Evolutionary conservation across 1,140 invertebrate genomes (phyloP).

Genomic region (Drosophila busckii): DNA sequence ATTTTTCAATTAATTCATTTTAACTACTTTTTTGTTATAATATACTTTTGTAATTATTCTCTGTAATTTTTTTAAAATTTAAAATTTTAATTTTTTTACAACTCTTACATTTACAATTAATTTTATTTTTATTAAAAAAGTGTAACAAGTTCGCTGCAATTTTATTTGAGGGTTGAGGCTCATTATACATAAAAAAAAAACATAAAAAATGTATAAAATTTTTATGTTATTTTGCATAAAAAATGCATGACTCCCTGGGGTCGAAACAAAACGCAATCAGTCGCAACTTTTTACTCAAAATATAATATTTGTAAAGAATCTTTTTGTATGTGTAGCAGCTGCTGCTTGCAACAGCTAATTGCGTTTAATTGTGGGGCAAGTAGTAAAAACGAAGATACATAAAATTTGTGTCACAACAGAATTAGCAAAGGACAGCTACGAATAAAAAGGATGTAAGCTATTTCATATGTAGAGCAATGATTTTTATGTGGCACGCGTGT

Average conservation of each 20-base stretch:
- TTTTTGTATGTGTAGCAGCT: constrained; percentile 53
- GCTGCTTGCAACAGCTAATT: constrained; percentile 37
- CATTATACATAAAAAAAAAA: constrained; percentile 52
- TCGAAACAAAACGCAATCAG: constrained; percentile 4
- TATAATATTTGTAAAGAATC: constrained; percentile 48
- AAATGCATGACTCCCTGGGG: constrained; percentile 35
- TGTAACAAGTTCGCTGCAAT: too few relatives aligned
- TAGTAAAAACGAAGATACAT: constrained; percentile 16
- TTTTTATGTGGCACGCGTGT: constrained; percentile 28
- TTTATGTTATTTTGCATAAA: constrained; percentile 44
- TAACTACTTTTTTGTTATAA: too few relatives aligned
- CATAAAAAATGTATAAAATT: constrained; percentile 33
- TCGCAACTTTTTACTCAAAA: constrained; percentile 14
- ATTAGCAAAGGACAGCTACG: constrained; percentile 18
- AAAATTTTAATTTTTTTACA: too few relatives aligned
- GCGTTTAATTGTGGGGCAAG: constrained; percentile 40
- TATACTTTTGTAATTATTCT: too few relatives aligned
- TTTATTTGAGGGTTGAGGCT: too few relatives aligned
- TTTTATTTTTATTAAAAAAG: too few relatives aligned
- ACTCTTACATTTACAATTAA: too few relatives aligned
- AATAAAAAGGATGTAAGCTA: too few relatives aligned
- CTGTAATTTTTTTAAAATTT: too few relatives aligned
- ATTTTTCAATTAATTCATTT: too few relatives aligned
- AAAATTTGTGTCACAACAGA: constrained; percentile 32
- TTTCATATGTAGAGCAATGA: too few relatives aligned